A percentile compares a stretch with the other conserved stretches of the same genome.
Evolutionary conservation across 53 echinoderm and acorn worm genomes (phyloP).

Genomic region (Holothuria leucospilota): DNA sequence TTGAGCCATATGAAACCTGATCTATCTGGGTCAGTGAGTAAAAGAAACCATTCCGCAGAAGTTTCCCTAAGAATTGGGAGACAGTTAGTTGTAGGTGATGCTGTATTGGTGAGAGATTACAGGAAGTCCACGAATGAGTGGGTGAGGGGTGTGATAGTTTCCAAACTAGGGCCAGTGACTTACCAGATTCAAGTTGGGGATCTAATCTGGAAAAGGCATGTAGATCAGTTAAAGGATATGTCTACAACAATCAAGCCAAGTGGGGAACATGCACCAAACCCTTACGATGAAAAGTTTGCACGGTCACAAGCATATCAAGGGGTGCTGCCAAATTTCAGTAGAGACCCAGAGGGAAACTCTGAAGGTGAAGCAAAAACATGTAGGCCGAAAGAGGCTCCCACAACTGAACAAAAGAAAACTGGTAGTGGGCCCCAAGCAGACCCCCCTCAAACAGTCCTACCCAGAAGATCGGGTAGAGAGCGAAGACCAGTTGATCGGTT

Average conservation of each 20-base stretch:
- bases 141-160: neutral
- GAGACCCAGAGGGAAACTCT: neutral
- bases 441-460: too few relatives aligned
- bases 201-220: neutral
- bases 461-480: too few relatives aligned
- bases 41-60: neutral
- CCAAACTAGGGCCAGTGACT: slow-evolving; percentile 2
- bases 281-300: neutral
- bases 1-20: neutral
- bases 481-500: too few relatives aligned
- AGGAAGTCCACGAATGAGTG: neutral
- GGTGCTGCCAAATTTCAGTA: neutral
- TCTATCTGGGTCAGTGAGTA: neutral
- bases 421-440: too few relatives aligned
- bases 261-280: neutral
- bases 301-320: neutral
- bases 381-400: too few relatives aligned
- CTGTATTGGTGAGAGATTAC: slow-evolving; percentile 5
- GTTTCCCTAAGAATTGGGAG: neutral
- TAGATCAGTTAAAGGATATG: slow-evolving; percentile 12
- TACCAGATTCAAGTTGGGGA: slow-evolving; percentile 5
- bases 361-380: neutral
- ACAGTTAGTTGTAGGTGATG: slow-evolving; percentile 4
- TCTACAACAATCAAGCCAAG: neutral
- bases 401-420: too few relatives aligned